Conservation (phyloP, 2,888 invertebrate species). For the Catonia carolina region DNA sequence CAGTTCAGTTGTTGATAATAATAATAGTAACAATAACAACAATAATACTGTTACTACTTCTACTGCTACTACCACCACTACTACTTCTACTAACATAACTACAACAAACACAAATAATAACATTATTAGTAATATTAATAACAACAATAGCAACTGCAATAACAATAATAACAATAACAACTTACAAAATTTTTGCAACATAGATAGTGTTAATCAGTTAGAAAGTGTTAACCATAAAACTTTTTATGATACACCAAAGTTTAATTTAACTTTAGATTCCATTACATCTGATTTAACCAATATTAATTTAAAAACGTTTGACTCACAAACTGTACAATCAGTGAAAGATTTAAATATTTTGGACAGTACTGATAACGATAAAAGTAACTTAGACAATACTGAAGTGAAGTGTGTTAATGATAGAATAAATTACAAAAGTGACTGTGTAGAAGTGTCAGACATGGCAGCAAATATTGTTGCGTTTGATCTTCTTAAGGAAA, state of each 20-base stretch:
- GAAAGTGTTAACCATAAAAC: slow-evolving; percentile 42
- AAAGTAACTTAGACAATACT: background rate
- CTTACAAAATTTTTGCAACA: background rate
- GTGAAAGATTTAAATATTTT: background rate
- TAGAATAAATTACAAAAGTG: no score
- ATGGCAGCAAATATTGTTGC: slow-evolving; percentile 5
- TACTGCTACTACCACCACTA: slow-evolving; percentile 41
- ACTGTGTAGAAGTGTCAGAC: background rate
- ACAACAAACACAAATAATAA: slow-evolving; percentile 36
- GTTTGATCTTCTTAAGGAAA: slow-evolving; percentile 17
- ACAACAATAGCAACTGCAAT: slow-evolving; percentile 41
- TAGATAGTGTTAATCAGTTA: slow-evolving; percentile 7
- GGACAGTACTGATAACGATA: no score
- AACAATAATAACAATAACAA: slow-evolving; percentile 29
- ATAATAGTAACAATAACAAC: slow-evolving; percentile 13
- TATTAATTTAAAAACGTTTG: slow-evolving; percentile 25
- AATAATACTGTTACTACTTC: slow-evolving; percentile 44
- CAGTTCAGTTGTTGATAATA: background rate
- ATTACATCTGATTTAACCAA: background rate
- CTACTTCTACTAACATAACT: slow-evolving; percentile 42
- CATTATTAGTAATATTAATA: slow-evolving; percentile 46
- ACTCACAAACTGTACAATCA: background rate
- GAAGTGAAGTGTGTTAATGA: no score
- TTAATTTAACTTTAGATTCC: slow-evolving; percentile 46
- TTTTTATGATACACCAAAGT: slow-evolving; percentile 52